Evolutionary conservation across 37 sponge, comb jelly and placozoan species (phyloP).

Genomic region (Amphimedon queenslandica): DNA sequence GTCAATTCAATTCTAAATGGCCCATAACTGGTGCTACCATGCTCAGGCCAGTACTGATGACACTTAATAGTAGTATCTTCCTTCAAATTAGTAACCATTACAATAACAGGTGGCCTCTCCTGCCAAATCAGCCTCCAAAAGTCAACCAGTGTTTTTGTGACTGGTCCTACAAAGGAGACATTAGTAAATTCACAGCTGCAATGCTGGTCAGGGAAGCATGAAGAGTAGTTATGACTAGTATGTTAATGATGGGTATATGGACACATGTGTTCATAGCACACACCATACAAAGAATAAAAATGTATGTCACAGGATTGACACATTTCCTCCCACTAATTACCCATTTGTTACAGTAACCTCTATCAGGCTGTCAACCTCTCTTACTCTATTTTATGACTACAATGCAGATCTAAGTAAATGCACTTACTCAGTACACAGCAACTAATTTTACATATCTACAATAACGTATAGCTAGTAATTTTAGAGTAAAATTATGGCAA

Average conservation of each 20-base stretch:
- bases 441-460: too few relatives aligned
- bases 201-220: neutral
- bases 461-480: too few relatives aligned
- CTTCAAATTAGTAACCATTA: constrained; percentile 74
- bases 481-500: too few relatives aligned
- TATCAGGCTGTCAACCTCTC: too few relatives aligned
- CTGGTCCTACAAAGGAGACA: constrained; percentile 35
- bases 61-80: constrained; percentile 64
- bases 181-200: neutral
- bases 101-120: constrained; percentile 49
- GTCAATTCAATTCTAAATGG: constrained; percentile 40
- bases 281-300: too few relatives aligned
- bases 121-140: constrained; percentile 74
- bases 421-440: too few relatives aligned
- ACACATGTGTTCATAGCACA: too few relatives aligned
- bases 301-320: too few relatives aligned
- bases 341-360: too few relatives aligned
- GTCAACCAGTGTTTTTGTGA: constrained; percentile 44
- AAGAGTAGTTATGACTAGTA: neutral
- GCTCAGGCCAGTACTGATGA: constrained; percentile 65
- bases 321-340: too few relatives aligned
- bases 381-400: too few relatives aligned
- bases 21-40: constrained; percentile 27
- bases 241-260: neutral
- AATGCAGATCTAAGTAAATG: too few relatives aligned